Evolutionary conservation across 2,888 invertebrate species (phyloP).

Genomic region (Troides aeacus): DNA sequence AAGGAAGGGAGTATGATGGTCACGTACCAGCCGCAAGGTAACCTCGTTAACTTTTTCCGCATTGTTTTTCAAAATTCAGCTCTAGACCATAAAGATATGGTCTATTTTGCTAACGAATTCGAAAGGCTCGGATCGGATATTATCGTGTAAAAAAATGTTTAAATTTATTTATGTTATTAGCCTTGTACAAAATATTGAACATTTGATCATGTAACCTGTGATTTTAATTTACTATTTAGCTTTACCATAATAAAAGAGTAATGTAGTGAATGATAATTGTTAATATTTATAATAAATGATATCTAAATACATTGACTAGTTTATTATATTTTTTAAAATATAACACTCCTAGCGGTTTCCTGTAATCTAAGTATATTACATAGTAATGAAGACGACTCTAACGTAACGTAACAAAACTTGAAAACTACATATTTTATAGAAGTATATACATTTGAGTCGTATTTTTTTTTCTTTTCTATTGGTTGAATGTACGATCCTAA

Average conservation of each 20-base stretch:
- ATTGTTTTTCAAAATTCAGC: slow-evolving; percentile 96
- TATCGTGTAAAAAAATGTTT: slow-evolving; percentile 47
- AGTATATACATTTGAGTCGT: too few relatives aligned
- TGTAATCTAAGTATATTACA: too few relatives aligned
- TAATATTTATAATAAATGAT: slow-evolving; percentile 26
- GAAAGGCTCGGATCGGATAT: slow-evolving; percentile 88
- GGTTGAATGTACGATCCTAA: not conserved
- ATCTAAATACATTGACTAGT: not conserved
- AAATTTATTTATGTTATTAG: slow-evolving; percentile 34
- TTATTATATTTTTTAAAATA: not conserved
- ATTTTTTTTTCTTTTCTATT: not conserved
- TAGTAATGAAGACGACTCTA: too few relatives aligned
- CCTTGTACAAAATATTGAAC: slow-evolving; percentile 40
- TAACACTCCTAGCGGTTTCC: too few relatives aligned
- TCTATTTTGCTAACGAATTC: slow-evolving; percentile 92
- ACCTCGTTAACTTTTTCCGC: slow-evolving; percentile 95
- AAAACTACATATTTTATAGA: too few relatives aligned
- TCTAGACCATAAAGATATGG: slow-evolving; percentile 89
- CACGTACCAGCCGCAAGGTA: slow-evolving; percentile 94
- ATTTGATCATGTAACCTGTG: slow-evolving; percentile 58
- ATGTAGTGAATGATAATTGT: slow-evolving; percentile 23
- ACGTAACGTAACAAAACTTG: too few relatives aligned
- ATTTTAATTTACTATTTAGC: slow-evolving; percentile 48
- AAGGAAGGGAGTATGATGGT: slow-evolving; percentile 97
- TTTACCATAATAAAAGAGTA: slow-evolving; percentile 30